Evolutionary conservation across 2,888 invertebrate species (phyloP), one percentile per base, ranked within the genome.

Genomic region (Dione vanillae): DNA sequence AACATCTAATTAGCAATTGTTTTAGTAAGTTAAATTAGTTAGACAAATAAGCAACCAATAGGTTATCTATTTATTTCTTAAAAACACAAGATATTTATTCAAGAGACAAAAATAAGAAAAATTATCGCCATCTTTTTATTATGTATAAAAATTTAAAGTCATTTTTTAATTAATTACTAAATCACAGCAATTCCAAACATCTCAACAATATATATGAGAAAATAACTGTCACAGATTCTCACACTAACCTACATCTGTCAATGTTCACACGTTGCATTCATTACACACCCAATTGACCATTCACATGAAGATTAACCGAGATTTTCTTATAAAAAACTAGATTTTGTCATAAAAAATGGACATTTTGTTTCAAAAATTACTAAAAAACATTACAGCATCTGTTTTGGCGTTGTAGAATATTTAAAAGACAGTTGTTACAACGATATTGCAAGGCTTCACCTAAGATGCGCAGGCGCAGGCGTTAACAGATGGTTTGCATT

Each of bases 361-460:
- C 75, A 75, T 40, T 43, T 56, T 56, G 16, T 16, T 7, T 16
- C 11, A 56, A 56, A 56, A 56, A 56, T 11, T n/a, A 37, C 16
- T 14, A 16, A 37, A 65, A 72, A 72, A 66, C 70, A 67, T 65
- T 16, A 12, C n/a, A 64, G 58, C 72, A 72, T 70, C 67, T 72
- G 72, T 66, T 65, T 66, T 65, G 66, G 54, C 77, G 77, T 80
- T 72, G 81, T 81, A 78, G 82, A 81, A 83, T 85, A 85, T 79
- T 80, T 83, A 85, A 85, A 84, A 89, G 86, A 87, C 91, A 91
- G 91, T 90, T 91, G 91, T 74, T 77, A 75, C 78, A 81, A 88
- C 78, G 80, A 82, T 79, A 73, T 76, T 85, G 83, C 82, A 76
- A 69, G 80, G 79, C 78, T 81, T 82, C 84, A 82, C 85, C 72